Base-by-base conservation (phyloP, 2,797 vertebrate species). In the Catostomus latipinnis region DNA sequence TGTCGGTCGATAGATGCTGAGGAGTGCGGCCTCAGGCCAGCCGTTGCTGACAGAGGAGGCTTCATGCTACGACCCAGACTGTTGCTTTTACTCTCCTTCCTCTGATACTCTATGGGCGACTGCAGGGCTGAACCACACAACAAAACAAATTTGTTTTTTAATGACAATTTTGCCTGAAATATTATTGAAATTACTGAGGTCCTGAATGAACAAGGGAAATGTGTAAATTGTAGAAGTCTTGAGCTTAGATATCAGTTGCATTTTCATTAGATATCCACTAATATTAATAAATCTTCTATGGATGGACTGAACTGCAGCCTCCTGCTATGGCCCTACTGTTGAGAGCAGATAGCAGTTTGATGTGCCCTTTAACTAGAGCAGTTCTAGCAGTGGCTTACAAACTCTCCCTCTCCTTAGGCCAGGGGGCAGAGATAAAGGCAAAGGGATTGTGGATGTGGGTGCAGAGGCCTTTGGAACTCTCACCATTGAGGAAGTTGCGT, bases 81-180 rank as follows among this genome's bases (percentile, higher is more conserved):
- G 86, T 96, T 97, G 83, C 96, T 96, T 88, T 97, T 96, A 89
- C 94, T 96, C 87, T 98, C 96, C 14, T 94, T 90, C 45, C 96
- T 94, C 90, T 97, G 96, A 92, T 98, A 98, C 87, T 97, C 96
- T 62, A 98, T 98, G 45, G 97, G 97, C 0, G 96, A 98, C 90
- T 97, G 96, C 88, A 97, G 88, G 76, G 97, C 97, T 98, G 88
- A 58, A 71, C 84, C 2, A 84, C 46, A 53, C 12, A 78, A 63
- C n/a, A 80, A 5, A 79, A 16, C 34, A 48, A 9, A 63, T 45
- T 34, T 22, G 11, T 61, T 56, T 56, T 18, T 2, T 6, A 16
- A 58, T 6, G 16, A 16, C 6, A 58, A 14, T 58, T 13, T 1
- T 45, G 18, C 1, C 34, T 43, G 60, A 62, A 43, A 62, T 9